Evolutionary conservation across 2,797 vertebrate species (phyloP).

Genomic region (Momotus momota): DNA sequence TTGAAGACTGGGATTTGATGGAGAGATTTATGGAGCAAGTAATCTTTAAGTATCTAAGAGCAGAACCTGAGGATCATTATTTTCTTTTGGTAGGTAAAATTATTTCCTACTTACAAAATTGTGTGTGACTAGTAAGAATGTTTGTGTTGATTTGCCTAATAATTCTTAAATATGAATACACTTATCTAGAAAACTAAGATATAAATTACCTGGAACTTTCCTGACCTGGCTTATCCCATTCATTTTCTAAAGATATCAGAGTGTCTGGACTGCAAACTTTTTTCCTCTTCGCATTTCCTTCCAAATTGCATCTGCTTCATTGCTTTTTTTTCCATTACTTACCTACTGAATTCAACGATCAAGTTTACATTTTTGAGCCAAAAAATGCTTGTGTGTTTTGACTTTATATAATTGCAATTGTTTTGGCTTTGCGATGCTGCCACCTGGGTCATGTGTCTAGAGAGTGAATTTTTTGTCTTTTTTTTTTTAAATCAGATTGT

Average conservation of each 20-base stretch:
- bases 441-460: not conserved
- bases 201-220: not conserved
- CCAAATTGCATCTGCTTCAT: not conserved
- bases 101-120: not conserved
- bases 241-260: not conserved
- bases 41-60: conserved; percentile 98
- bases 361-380: not conserved
- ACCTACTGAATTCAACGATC: not conserved
- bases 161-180: not conserved
- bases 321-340: not conserved
- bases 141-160: not conserved
- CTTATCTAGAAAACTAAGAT: not conserved
- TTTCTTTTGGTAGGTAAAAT: conserved; percentile 90
- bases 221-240: not conserved
- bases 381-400: not conserved
- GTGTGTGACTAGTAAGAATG: not conserved
- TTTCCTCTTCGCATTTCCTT: not conserved
- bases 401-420: not conserved
- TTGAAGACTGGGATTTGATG: conserved; percentile 99
- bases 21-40: conserved; percentile 98
- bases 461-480: not conserved
- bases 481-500: not conserved
- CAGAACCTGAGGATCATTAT: conserved; percentile 97
- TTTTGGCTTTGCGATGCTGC: not conserved
- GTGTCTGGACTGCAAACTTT: not conserved